Conservation (phyloP, 2,113 vertebrate species). For the Chamaea fasciata region DNA sequence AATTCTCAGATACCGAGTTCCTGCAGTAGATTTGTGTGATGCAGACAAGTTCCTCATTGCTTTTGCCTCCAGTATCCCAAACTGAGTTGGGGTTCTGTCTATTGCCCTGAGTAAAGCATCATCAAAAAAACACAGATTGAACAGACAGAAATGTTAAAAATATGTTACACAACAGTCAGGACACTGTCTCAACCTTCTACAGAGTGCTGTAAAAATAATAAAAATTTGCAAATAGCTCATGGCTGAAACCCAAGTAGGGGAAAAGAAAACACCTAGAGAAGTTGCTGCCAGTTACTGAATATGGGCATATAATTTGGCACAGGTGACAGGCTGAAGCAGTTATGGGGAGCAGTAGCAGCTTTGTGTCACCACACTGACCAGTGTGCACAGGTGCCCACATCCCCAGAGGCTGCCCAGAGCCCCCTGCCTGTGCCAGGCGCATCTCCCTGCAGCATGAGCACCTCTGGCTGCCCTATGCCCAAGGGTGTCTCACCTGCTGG, state of each 20-base stretch:
- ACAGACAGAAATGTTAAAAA: neutral
- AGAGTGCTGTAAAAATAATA: neutral
- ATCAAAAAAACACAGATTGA: neutral
- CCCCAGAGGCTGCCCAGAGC: neutral
- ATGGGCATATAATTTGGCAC: neutral
- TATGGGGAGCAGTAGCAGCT: neutral
- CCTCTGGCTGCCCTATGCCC: neutral
- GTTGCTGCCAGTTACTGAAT: neutral
- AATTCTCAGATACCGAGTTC: neutral
- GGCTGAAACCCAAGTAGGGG: neutral
- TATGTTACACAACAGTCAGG: neutral
- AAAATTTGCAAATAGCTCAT: neutral
- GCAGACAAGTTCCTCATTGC: neutral
- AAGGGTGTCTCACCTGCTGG: neutral
- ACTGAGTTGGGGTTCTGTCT: neutral
- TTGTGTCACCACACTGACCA: neutral
- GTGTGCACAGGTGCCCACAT: neutral
- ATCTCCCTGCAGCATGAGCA: accelerated
- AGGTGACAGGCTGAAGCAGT: neutral
- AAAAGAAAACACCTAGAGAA: accelerated
- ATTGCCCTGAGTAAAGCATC: neutral
- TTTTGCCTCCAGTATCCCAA: neutral
- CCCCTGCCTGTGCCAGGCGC: accelerated
- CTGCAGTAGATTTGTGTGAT: neutral
- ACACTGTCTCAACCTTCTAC: neutral